phyloP scores from a whole-genome alignment of 1,140 invertebrate genomes.

The Tetragonula clypearis region DNA sequence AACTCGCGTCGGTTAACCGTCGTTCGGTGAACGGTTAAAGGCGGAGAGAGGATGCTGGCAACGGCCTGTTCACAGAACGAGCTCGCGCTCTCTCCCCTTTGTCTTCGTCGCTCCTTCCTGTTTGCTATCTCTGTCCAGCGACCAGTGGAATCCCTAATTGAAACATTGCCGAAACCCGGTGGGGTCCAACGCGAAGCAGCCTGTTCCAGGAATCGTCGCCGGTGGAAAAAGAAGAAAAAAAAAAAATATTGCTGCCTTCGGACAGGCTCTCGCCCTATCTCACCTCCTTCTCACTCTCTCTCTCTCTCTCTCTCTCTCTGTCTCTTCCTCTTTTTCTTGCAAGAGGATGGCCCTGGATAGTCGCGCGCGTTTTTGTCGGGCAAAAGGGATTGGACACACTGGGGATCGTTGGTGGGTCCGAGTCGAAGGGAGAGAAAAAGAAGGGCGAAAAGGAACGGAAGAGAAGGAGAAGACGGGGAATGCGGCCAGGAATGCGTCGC shows the following conservation, averaged over 20 bases:
- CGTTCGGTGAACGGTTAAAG: constrained; percentile 49
- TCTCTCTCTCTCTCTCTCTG: not conserved
- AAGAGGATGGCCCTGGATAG: not conserved
- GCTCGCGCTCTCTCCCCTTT: not conserved
- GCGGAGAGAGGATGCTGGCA: constrained; percentile 21
- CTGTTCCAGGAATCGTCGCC: constrained; percentile 65
- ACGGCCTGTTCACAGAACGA: constrained; percentile 54
- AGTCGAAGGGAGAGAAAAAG: constrained; percentile 58
- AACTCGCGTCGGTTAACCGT: constrained; percentile 46
- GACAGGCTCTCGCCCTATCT: constrained; percentile 11
- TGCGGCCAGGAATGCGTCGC: constrained; percentile 67
- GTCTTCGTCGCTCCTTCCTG: not conserved
- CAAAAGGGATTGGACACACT: constrained; percentile 49
- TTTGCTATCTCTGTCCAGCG: not conserved
- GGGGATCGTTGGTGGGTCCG: constrained; percentile 56
- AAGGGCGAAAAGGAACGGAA: constrained; percentile 52
- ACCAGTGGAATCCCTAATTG: constrained; percentile 62
- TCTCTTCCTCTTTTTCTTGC: constrained; percentile 16
- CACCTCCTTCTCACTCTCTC: not conserved
- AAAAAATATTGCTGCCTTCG: constrained; percentile 47
- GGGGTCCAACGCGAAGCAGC: constrained; percentile 63
- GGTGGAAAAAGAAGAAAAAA: constrained; percentile 62
- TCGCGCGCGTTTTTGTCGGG: constrained; percentile 31
- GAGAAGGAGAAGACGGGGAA: constrained; percentile 58
- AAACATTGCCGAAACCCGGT: constrained; percentile 66